phyloP scores from a whole-genome alignment of 2,888 invertebrate species.

The Aleiodes alternator region DNA sequence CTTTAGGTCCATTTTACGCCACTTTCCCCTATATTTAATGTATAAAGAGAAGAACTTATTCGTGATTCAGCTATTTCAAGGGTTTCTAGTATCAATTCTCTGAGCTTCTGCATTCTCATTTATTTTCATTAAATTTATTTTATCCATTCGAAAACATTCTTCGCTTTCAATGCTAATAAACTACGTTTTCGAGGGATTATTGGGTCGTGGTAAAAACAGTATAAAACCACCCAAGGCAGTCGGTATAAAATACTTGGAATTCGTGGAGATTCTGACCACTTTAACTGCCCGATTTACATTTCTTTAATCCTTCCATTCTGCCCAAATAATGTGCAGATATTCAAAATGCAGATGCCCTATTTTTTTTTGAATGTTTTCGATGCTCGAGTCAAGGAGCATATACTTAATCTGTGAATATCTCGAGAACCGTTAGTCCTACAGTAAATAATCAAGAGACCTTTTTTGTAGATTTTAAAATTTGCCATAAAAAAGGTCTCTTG shows the following conservation, averaged over 20 bases:
- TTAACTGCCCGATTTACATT: constrained; percentile 52
- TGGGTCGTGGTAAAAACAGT: constrained; percentile 53
- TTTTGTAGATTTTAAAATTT: too few relatives aligned
- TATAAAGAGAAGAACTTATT: constrained; percentile 63
- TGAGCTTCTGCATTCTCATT: constrained; percentile 52
- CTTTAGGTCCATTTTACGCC: too few relatives aligned
- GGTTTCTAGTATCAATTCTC: constrained; percentile 40
- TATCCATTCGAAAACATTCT: constrained; percentile 51
- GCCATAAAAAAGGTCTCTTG: too few relatives aligned
- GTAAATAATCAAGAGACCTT: too few relatives aligned
- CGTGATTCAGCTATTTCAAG: constrained; percentile 62
- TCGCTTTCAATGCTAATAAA: constrained; percentile 70
- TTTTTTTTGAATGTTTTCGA: too few relatives aligned
- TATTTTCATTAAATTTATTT: constrained; percentile 38
- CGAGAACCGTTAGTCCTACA: too few relatives aligned
- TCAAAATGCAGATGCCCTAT: constrained; percentile 34
- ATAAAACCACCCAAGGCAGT: constrained; percentile 55
- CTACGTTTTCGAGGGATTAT: constrained; percentile 66
- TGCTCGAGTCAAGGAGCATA: constrained; percentile 9
- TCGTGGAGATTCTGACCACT: constrained; percentile 47
- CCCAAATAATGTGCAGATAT: constrained; percentile 17
- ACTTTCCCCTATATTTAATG: constrained; percentile 24
- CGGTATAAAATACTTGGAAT: constrained; percentile 63
- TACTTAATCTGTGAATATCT: too few relatives aligned
- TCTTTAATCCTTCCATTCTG: constrained; percentile 22